Evolutionary conservation across 2,888 invertebrate genomes (phyloP).

Genomic region (Netelia melanura): DNA sequence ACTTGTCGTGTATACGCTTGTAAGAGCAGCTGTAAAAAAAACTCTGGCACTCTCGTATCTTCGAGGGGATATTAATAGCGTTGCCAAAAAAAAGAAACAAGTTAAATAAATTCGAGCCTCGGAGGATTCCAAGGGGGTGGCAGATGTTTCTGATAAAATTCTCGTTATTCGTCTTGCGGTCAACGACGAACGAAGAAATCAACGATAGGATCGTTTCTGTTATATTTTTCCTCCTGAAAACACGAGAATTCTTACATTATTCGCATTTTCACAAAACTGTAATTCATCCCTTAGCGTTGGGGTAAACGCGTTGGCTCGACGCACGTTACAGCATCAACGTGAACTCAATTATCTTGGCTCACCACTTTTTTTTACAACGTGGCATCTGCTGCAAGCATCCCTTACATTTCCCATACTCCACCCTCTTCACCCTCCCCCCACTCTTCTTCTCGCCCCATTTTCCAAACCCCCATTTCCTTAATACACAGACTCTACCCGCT

Average conservation of each 20-base stretch:
- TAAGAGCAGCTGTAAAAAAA: constrained; percentile 25
- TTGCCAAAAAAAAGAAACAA: background rate
- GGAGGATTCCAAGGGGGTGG: background rate
- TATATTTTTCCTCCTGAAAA: background rate
- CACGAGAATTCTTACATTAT: background rate
- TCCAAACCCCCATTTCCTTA: background rate
- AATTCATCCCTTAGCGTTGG: background rate
- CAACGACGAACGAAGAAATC: too few species aligned
- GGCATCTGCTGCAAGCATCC: constrained; percentile 65
- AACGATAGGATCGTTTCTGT: background rate
- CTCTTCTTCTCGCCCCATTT: background rate
- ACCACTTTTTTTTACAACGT: constrained; percentile 38
- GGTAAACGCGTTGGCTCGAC: too few species aligned
- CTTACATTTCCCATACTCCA: constrained; percentile 11
- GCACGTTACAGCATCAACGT: background rate
- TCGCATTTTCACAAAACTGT: background rate
- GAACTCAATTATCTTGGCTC: constrained; percentile 70
- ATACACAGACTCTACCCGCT: background rate
- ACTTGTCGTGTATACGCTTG: constrained; percentile 12
- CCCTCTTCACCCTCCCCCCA: constrained; percentile 6
- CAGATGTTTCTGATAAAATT: constrained; percentile 39
- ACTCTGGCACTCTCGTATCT: background rate
- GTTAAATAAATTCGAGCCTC: background rate
- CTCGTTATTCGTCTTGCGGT: background rate
- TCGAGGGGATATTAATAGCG: constrained; percentile 37